Base-by-base conservation (phyloP, 2,888 invertebrate species). In the Sialis lutaria region DNA sequence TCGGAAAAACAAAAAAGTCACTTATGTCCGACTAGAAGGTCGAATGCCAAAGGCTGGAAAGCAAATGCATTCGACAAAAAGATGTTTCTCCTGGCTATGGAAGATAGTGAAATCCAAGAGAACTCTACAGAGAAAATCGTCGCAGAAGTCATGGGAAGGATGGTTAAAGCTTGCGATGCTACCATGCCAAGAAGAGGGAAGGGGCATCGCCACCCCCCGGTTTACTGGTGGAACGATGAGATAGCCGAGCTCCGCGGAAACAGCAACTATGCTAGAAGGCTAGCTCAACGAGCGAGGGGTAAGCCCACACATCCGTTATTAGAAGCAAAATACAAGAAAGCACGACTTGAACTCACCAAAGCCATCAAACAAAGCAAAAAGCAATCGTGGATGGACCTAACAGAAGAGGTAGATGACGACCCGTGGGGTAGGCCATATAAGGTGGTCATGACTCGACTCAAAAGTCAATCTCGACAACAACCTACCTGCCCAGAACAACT, bases 371-470 rank as follows among this genome's bases (percentile, higher is more conserved):
- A 6, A 3, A 52, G 51, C 44, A 52, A 51, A 33, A 35, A 4
- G 9, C 10, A 49, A 32, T 6, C 37, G 34, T 51, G 49, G 52
- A 37, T 4, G 0, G 48, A 52, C 12, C 45, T 52, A 1, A 7
- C 50, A 1, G n/a, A 34, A 1, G 49, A 52, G 33, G 51, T 52
- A 2, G 49, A 53, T 2, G 7, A 34, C 1, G 51, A 53, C 22
- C 48, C 47, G 2, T 53, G 49, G 49, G 52, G 48, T 39, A 43
- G 50, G 13, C 51, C 48, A 0, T 51, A 53, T 33, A 51, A 48
- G 31, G 46, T 49, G 6, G 52, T 53, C 30, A 53, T 54, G 52
- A 40, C 47, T 1, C 12, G 34, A 2, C 45, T 54, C 9, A 50
- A 48, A 35, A 33, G 33, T n/a, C 50, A 48, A 12, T 31, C 47